These are phyloP conservation scores for Dynastes tityus DNA, from an alignment of 2,888 invertebrate species.

Conservation along the genomic window DNA sequence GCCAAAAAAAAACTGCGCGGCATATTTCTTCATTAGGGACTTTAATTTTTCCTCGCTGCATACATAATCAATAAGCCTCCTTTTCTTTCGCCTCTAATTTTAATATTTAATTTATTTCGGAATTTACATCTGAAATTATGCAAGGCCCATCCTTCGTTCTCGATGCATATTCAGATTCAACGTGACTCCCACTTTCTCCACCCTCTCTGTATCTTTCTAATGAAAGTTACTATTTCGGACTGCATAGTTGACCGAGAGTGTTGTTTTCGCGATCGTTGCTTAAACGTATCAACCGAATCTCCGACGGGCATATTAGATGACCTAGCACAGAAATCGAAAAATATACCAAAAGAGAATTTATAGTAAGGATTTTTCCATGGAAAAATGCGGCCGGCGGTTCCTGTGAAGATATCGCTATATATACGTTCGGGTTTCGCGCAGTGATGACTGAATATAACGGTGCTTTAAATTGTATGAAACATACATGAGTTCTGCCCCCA, in stretches of 20 bases:
- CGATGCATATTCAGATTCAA: constrained; percentile 67
- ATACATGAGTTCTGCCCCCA: constrained; percentile 73
- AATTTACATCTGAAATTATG: constrained; percentile 72
- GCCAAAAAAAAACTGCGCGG: constrained; percentile 61
- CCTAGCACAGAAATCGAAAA: constrained; percentile 1
- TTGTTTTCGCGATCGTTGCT: constrained; percentile 22
- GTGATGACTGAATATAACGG: constrained; percentile 52
- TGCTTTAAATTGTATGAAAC: constrained; percentile 76
- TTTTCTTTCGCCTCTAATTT: constrained; percentile 69
- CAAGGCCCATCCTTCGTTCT: constrained; percentile 64
- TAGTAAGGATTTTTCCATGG: constrained; percentile 33
- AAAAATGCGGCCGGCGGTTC: constrained; percentile 21
- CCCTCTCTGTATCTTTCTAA: constrained; percentile 53
- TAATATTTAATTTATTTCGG: constrained; percentile 73
- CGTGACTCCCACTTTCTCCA: constrained; percentile 36
- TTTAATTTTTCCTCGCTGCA: constrained; percentile 72
- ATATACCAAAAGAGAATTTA: constrained; percentile 7
- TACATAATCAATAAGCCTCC: constrained; percentile 72
- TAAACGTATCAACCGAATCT: constrained; percentile 53
- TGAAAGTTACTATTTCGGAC: constrained; percentile 50
- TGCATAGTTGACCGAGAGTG: constrained; percentile 27
- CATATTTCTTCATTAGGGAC: constrained; percentile 71
- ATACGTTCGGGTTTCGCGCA: constrained; percentile 20
- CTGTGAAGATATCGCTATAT: constrained; percentile 55
- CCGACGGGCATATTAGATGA: constrained; percentile 48